Percentiles rank a stretch among this genome's conserved stretches.
Conservation (phyloP, 2,888 invertebrate genomes). For the Gandaritis pyraliata region DNA sequence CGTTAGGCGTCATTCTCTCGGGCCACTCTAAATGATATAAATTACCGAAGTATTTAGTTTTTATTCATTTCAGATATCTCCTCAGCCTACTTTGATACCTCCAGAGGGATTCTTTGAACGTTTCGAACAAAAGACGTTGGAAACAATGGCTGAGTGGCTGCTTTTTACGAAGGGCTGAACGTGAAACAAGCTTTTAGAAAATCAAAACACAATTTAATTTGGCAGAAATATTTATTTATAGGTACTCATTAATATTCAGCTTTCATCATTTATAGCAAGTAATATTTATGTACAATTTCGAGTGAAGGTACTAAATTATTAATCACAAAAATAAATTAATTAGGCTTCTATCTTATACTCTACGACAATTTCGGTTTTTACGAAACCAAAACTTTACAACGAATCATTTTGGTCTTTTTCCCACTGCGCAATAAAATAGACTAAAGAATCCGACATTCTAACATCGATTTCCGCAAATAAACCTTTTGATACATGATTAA, state of each 20-base stretch:
- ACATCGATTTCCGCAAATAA: slow-evolving; percentile 66
- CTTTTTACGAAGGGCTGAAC: slow-evolving; percentile 38
- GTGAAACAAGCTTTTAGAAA: slow-evolving; percentile 38
- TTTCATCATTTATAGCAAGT: slow-evolving; percentile 76
- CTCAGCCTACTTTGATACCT: slow-evolving; percentile 27
- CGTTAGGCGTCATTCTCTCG: slow-evolving; percentile 60
- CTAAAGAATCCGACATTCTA: slow-evolving; percentile 68
- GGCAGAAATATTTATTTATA: slow-evolving; percentile 84
- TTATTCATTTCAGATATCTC: slow-evolving; percentile 42
- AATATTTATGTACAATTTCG: slow-evolving; percentile 78
- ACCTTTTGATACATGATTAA: slow-evolving; percentile 47
- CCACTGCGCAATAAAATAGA: slow-evolving; percentile 54
- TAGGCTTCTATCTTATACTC: slow-evolving; percentile 68
- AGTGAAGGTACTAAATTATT: slow-evolving; percentile 77
- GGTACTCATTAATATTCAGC: slow-evolving; percentile 78
- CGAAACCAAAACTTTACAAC: slow-evolving; percentile 64
- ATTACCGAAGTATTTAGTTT: slow-evolving; percentile 58
- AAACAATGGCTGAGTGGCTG: slow-evolving; percentile 50
- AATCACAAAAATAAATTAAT: slow-evolving; percentile 81
- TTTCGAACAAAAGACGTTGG: slow-evolving; percentile 47
- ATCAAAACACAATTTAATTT: slow-evolving; percentile 72
- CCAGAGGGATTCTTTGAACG: slow-evolving; percentile 44
- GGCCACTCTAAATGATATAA: slow-evolving; percentile 56
- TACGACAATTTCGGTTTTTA: slow-evolving; percentile 74
- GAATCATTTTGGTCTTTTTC: slow-evolving; percentile 67